Conservation (phyloP, 1,140 invertebrate genomes). For the Lepeophtheirus salmonis region DNA sequence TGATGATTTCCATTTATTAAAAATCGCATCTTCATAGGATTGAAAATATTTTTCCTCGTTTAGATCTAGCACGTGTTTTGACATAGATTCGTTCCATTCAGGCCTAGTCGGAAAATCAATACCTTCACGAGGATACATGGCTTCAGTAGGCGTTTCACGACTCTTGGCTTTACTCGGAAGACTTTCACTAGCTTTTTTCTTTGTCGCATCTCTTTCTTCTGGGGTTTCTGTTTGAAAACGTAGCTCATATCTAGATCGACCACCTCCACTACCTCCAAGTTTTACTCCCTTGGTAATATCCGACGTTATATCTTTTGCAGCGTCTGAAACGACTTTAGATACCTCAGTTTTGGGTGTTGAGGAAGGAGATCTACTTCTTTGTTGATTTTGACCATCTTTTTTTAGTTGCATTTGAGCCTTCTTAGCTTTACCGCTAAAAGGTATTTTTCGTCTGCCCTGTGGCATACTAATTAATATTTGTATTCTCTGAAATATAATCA, state of each 20-base stretch:
- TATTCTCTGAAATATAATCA: no score
- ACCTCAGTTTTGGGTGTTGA: not conserved
- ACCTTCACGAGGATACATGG: constrained; percentile 49
- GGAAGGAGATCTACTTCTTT: no score
- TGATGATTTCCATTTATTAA: constrained; percentile 30
- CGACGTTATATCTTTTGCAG: constrained; percentile 6
- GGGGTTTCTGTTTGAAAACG: constrained; percentile 51
- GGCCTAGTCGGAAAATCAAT: constrained; percentile 63
- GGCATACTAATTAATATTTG: no score
- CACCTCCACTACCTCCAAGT: constrained; percentile 11
- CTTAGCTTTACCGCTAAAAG: constrained; percentile 6
- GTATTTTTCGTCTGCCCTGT: not conserved
- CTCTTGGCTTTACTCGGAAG: constrained; percentile 36
- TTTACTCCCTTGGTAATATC: constrained; percentile 7
- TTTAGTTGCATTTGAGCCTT: constrained; percentile 5
- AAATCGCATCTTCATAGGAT: constrained; percentile 39
- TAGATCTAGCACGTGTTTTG: constrained; percentile 45
- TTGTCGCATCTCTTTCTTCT: constrained; percentile 43
- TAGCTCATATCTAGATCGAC: constrained; percentile 38
- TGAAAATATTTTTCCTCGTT: constrained; percentile 26
- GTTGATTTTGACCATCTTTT: not conserved
- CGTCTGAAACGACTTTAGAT: not conserved
- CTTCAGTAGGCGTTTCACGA: constrained; percentile 45
- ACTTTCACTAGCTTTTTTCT: constrained; percentile 34
- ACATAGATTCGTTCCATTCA: constrained; percentile 51